Percentiles rank a stretch among this genome's conserved stretches.
phyloP scores from a whole-genome alignment of 2,888 invertebrate species.

The Athripsodes cinereus region DNA sequence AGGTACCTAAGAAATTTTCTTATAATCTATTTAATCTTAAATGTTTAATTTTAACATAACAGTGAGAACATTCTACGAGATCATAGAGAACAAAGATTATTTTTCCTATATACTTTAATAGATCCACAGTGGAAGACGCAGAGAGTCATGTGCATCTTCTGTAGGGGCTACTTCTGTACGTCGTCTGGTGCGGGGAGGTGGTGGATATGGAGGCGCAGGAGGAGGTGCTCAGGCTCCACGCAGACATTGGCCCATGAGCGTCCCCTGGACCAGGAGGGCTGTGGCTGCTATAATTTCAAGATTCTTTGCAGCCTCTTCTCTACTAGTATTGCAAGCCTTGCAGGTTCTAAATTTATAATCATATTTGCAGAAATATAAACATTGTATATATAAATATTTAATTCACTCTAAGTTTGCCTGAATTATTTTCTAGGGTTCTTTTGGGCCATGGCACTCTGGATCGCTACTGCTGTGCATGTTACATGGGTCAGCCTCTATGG shows the following conservation, averaged over 20 bases:
- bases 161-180: slow-evolving; percentile 74
- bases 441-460: slow-evolving; percentile 48
- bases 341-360: too few species aligned
- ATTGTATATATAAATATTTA: neutral
- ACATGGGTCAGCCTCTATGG: slow-evolving; percentile 55
- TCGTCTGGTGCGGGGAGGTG: slow-evolving; percentile 55
- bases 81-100: too few species aligned
- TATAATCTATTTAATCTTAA: too few species aligned
- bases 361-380: neutral
- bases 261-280: slow-evolving; percentile 47
- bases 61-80: too few species aligned
- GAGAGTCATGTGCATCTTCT: slow-evolving; percentile 66
- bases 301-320: slow-evolving; percentile 57
- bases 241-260: slow-evolving; percentile 47
- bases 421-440: slow-evolving; percentile 10
- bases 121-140: slow-evolving; percentile 36
- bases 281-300: slow-evolving; percentile 57
- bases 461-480: slow-evolving; percentile 56
- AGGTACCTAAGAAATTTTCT: neutral
- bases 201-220: slow-evolving; percentile 46
- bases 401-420: too few species aligned
- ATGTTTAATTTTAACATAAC: too few species aligned
- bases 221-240: slow-evolving; percentile 55
- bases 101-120: too few species aligned
- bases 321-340: slow-evolving; percentile 54